Conservation (phyloP, 2,113 vertebrate species). For the Corythornis vintsioides region DNA sequence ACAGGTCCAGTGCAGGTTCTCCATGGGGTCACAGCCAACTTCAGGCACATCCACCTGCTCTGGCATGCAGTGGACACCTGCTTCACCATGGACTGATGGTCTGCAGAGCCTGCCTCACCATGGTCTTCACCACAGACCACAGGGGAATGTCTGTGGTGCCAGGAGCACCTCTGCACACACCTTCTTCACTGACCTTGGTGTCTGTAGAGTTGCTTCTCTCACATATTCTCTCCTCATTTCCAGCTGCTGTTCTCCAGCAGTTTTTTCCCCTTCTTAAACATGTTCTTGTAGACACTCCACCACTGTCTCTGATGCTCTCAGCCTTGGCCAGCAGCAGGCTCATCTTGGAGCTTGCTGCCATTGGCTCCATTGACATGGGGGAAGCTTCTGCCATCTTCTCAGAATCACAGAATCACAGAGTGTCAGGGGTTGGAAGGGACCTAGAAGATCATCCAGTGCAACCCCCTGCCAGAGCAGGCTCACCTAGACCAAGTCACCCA, state of each 20-base stretch:
- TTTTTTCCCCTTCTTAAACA: background rate
- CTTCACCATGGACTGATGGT: background rate
- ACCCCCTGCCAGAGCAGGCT: no score
- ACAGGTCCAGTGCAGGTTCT: background rate
- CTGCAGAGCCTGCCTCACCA: background rate
- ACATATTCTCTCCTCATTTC: no score
- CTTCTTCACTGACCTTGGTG: background rate
- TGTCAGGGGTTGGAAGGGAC: no score
- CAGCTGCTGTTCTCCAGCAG: background rate
- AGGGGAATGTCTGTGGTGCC: background rate
- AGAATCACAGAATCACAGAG: no score
- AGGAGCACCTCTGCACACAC: background rate
- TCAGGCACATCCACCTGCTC: background rate
- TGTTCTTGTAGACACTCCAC: no score
- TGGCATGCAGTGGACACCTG: no score
- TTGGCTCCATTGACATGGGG: background rate
- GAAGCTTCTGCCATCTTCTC: background rate
- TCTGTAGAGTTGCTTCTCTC: background rate
- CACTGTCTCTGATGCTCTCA: accelerated
- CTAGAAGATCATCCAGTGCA: no score
- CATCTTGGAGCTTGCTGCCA: background rate
- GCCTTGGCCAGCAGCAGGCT: background rate
- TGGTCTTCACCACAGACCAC: background rate
- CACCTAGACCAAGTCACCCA: no score
- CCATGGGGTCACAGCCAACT: background rate